Evolutionary conservation across 2,113 vertebrate genomes (phyloP), one percentile per base, ranked within the genome.

Genomic region (Potamarius usumacintae): DNA sequence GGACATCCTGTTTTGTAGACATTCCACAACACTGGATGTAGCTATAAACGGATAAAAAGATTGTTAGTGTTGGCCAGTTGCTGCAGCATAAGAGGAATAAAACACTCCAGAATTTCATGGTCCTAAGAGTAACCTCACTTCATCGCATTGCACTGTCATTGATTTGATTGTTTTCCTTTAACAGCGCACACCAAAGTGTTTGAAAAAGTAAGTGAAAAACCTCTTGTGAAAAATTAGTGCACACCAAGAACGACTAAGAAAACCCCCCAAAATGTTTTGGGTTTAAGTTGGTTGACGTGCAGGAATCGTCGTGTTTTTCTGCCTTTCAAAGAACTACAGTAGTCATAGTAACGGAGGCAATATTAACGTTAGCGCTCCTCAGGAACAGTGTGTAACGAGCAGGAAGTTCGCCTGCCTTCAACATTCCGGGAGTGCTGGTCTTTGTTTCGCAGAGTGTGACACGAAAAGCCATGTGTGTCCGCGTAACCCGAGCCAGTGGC

Each of bases 401-500:
- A 87, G 67, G 69, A 87, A 82, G 79, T n/a, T 9, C 20, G 55
- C 67, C 65, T 72, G 79, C 65, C 72, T 72, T 72, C 69, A 55
- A 60, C 25, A 25, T 58, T 69, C 67, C 22, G 52, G 22, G 63
- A 62, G 57, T 22, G 14, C 86, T 82, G 79, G 30, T 20, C 69
- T 83, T 62, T 63, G 79, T 82, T 53, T 52, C 22, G 7, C n/a
- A 1, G n/a, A 52, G 50, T 12, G 17, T 14, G 53, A 11, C 42
- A 18, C 48, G 53, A 50, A 67, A 18, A 69, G 18, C 62, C 58
- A 77, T 52, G 80, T 63, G 67, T 42, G n/a, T 77, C 67, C 18
- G 12, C 77, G 87, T 86, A 91, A 91, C 72, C 62, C 62, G 80
- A 90, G 69, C 86, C 76, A 50, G n/a, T 48, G 42, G 42, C 81